A percentile compares a stretch with the other conserved stretches of the same genome.
Conservation (phyloP, 1,140 invertebrate genomes). For the Drosophila pachea region DNA sequence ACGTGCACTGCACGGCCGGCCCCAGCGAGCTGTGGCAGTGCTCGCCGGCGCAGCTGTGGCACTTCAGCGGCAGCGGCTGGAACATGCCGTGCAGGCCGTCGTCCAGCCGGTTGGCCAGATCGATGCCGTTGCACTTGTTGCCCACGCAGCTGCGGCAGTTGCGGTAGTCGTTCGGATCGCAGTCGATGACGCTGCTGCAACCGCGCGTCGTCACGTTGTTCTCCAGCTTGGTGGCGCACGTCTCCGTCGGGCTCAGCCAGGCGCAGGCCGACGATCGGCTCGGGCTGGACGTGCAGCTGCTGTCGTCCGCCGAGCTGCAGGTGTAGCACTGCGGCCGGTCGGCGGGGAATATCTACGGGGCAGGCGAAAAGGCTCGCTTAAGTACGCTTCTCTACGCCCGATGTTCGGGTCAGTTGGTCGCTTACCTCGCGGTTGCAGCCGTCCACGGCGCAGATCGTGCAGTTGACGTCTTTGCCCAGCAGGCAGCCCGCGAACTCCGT, state of each 20-base stretch:
- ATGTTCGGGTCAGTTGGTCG: not conserved
- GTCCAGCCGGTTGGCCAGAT: conserved; percentile 56
- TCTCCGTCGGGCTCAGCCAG: conserved; percentile 53
- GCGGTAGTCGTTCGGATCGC: conserved; percentile 50
- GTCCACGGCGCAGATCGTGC: conserved; percentile 47
- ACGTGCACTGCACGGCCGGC: conserved; percentile 38
- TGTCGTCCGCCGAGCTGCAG: conserved; percentile 65
- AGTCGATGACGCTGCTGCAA: conserved; percentile 58
- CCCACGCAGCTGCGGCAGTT: conserved; percentile 64
- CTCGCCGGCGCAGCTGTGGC: conserved; percentile 61
- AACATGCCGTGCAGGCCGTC: conserved; percentile 65
- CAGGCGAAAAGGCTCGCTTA: not conserved
- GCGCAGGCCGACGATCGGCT: conserved; percentile 37
- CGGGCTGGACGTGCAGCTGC: conserved; percentile 59
- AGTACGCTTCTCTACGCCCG: too few species aligned
- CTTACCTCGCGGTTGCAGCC: conserved; percentile 71
- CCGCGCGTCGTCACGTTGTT: conserved; percentile 64
- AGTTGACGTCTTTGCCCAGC: conserved; percentile 56
- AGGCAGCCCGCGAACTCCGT: conserved; percentile 60
- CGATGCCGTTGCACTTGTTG: conserved; percentile 67
- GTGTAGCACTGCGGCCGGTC: conserved; percentile 65
- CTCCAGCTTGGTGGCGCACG: conserved; percentile 50
- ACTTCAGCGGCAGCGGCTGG: conserved; percentile 62
- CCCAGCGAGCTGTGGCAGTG: conserved; percentile 63
- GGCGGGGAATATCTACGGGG: conserved; percentile 57